A percentile compares a stretch with the other conserved stretches of the same genome.
These are phyloP conservation scores for Furcula furcula DNA, from an alignment of 2,888 invertebrate species.

Conservation along the genomic window DNA sequence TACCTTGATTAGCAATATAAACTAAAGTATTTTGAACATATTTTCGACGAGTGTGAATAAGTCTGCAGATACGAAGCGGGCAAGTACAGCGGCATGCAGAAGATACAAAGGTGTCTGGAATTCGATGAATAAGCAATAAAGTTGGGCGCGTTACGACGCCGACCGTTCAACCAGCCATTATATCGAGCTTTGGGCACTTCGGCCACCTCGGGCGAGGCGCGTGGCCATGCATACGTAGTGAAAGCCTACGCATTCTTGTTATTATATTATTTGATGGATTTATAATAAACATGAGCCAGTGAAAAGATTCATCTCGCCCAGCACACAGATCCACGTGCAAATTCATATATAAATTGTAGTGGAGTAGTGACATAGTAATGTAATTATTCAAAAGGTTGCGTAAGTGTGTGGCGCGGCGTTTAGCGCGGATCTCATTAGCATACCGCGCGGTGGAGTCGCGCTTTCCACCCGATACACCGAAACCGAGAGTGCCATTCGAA, in stretches of 20 bases:
- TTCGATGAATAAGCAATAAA: conserved; percentile 27
- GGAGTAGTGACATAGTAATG: conserved; percentile 7
- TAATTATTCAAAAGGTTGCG: conserved; percentile 17
- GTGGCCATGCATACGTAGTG: conserved; percentile 16
- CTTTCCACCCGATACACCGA: conserved; percentile 41
- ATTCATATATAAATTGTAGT: background rate
- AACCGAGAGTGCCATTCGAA: conserved; percentile 57
- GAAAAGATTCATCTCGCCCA: background rate
- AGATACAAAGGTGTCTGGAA: too few species aligned
- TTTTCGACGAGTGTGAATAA: too few species aligned
- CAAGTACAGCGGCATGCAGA: too few species aligned
- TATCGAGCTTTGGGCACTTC: conserved; percentile 9
- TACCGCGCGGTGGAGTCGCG: conserved; percentile 23
- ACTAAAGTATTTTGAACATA: too few species aligned
- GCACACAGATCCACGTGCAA: background rate
- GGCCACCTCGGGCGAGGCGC: background rate
- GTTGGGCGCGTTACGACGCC: conserved; percentile 17
- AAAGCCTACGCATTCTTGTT: conserved; percentile 11
- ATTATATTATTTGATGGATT: background rate
- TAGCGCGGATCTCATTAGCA: conserved; percentile 25
- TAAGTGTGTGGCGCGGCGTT: conserved; percentile 8
- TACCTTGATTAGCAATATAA: too few species aligned
- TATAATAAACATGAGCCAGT: background rate
- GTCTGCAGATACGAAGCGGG: too few species aligned
- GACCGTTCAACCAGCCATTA: conserved; percentile 7